phyloP scores from a whole-genome alignment of 2,113 vertebrate genomes.

The Motacilla alba region DNA sequence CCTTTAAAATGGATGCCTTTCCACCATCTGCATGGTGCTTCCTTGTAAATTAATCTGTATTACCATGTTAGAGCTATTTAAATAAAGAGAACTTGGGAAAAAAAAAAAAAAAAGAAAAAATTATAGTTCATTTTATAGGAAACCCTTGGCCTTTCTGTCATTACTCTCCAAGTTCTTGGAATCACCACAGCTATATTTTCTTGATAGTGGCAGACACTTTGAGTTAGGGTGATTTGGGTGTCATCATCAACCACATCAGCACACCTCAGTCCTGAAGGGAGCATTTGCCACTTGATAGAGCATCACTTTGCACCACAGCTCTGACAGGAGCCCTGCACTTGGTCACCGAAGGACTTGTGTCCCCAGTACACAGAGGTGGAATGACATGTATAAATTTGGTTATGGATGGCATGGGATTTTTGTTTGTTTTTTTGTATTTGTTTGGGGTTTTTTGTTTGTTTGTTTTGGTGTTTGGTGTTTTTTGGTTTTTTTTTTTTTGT shows the following conservation, averaged over 20 bases:
- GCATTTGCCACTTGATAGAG: fast-evolving
- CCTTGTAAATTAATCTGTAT: not conserved
- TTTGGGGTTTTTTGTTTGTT: too few relatives aligned
- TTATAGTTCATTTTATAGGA: not conserved
- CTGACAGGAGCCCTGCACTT: fast-evolving
- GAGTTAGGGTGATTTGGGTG: not conserved
- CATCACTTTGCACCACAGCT: fast-evolving
- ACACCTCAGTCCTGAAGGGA: not conserved
- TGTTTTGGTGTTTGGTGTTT: not conserved
- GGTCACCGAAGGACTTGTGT: not conserved
- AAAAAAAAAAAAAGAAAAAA: not conserved
- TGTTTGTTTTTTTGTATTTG: too few relatives aligned
- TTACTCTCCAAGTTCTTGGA: not conserved
- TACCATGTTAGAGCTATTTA: not conserved
- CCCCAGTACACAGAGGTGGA: fast-evolving
- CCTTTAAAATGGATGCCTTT: not conserved
- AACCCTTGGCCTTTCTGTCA: not conserved
- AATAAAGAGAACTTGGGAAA: not conserved
- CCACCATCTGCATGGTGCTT: not conserved
- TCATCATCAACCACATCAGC: fast-evolving
- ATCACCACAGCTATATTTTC: not conserved
- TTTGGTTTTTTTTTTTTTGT: too few relatives aligned
- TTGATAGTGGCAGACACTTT: not conserved
- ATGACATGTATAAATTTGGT: fast-evolving
- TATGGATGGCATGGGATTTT: not conserved